phyloP scores from a whole-genome alignment of 2,888 invertebrate genomes.

The Pinctada fucata region DNA sequence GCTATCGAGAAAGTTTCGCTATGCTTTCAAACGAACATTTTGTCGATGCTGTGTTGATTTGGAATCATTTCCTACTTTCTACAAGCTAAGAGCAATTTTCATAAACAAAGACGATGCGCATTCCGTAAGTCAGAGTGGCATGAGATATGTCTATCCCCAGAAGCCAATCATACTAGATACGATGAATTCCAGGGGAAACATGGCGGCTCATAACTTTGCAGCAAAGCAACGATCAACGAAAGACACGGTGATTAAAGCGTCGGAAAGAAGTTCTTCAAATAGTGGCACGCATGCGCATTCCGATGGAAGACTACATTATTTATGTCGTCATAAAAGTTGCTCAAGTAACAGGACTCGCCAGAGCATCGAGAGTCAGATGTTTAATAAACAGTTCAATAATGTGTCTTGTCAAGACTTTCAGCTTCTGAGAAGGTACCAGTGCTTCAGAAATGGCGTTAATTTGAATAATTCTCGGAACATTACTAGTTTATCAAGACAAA shows the following conservation, averaged over 20 bases:
- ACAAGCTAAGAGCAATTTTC: conserved; percentile 61
- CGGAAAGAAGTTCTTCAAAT: conserved; percentile 44
- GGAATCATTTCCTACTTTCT: conserved; percentile 65
- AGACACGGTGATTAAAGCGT: conserved; percentile 51
- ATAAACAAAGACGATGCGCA: conserved; percentile 48
- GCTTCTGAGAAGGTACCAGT: conserved; percentile 27
- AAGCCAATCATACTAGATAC: conserved; percentile 49
- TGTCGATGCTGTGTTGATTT: conserved; percentile 67
- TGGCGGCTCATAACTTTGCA: conserved; percentile 26
- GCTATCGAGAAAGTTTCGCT: conserved; percentile 94
- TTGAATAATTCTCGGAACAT: too few relatives aligned
- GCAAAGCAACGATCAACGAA: conserved; percentile 49
- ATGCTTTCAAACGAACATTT: conserved; percentile 88
- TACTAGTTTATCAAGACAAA: too few relatives aligned
- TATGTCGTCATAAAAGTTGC: conserved; percentile 59
- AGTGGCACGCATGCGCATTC: conserved; percentile 59
- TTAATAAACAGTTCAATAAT: conserved; percentile 42
- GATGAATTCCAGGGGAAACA: conserved; percentile 29
- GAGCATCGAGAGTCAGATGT: conserved; percentile 42
- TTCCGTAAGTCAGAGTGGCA: conserved; percentile 32
- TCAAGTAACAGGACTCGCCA: conserved; percentile 42
- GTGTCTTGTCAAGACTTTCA: conserved; percentile 55
- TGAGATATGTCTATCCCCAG: conserved; percentile 41
- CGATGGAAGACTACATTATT: conserved; percentile 57
- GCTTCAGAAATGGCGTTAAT: not conserved